A percentile compares a stretch with the other conserved stretches of the same genome.
These are phyloP conservation scores for Wasmannia auropunctata DNA, from an alignment of 1,140 invertebrate species.

Conservation along the genomic window DNA sequence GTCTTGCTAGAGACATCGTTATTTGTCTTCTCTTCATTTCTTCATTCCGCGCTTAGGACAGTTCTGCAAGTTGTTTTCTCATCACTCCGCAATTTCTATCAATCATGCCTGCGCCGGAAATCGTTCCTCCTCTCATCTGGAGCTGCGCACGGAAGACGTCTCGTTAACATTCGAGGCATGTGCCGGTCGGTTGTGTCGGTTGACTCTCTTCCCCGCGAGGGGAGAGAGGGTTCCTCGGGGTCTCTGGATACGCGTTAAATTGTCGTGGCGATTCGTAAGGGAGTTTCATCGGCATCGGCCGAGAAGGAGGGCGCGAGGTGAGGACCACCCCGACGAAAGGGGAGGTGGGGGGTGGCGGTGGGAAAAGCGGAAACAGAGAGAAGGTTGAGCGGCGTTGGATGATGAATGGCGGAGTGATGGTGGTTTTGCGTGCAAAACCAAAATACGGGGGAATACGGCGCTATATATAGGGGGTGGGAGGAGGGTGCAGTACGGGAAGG, in stretches of 20 bases:
- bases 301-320: constrained; percentile 35
- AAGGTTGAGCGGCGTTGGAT: constrained; percentile 72
- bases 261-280: constrained; percentile 20
- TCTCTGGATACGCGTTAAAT: constrained; percentile 26
- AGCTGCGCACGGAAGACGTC: background rate
- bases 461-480: constrained; percentile 51
- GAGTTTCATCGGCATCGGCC: constrained; percentile 19
- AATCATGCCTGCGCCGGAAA: constrained; percentile 18
- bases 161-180: constrained; percentile 29
- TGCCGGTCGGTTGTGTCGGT: background rate
- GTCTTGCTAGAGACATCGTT: background rate
- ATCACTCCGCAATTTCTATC: constrained; percentile 18
- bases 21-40: background rate
- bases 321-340: background rate
- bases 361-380: constrained; percentile 60
- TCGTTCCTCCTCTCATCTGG: constrained; percentile 3
- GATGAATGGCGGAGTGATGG: constrained; percentile 84
- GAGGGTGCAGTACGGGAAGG: constrained; percentile 61
- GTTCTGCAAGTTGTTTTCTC: constrained; percentile 1
- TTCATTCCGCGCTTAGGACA: background rate
- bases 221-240: no score
- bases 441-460: constrained; percentile 65
- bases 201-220: background rate
- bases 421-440: constrained; percentile 82
- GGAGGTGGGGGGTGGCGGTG: constrained; percentile 1